Conservation (phyloP, 1,140 invertebrate species). For the Hypsibius dujardini region DNA sequence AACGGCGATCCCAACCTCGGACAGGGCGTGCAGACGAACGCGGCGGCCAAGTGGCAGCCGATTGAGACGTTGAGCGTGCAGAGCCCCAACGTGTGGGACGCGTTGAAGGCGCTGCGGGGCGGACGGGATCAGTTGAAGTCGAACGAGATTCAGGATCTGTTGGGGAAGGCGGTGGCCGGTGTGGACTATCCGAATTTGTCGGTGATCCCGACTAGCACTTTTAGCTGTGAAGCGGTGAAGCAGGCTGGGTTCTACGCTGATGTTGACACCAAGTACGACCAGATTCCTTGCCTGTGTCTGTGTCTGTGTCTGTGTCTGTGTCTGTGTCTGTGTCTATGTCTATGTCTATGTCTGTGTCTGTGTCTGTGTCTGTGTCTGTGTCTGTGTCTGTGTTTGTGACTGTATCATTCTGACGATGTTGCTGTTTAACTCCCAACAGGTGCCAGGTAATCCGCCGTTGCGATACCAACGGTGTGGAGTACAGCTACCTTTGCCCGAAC, state of each 20-base stretch:
- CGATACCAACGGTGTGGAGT: neutral
- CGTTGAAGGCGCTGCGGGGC: neutral
- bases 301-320: too few relatives aligned
- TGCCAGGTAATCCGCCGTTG: neutral
- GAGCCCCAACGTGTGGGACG: neutral
- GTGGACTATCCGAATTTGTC: neutral
- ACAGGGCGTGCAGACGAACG: neutral
- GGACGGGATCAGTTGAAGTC: neutral
- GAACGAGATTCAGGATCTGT: neutral
- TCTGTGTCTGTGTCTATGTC: too few relatives aligned
- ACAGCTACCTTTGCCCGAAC: slow-evolving; percentile 1
- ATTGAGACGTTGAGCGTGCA: neutral
- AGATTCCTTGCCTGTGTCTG: too few relatives aligned
- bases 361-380: too few relatives aligned
- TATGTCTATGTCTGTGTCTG: too few relatives aligned
- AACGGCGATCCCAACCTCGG: neutral
- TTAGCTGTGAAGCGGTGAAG: neutral
- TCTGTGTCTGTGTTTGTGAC: too few relatives aligned
- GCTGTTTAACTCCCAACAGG: too few relatives aligned
- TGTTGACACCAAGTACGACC: neutral
- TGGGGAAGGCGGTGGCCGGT: neutral
- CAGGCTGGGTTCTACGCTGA: neutral
- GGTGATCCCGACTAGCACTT: neutral
- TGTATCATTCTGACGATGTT: slow-evolving; percentile 1
- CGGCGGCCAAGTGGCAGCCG: neutral